These are phyloP conservation scores for Ips typographus DNA, from an alignment of 1,140 invertebrate species.

Conservation along the genomic window DNA sequence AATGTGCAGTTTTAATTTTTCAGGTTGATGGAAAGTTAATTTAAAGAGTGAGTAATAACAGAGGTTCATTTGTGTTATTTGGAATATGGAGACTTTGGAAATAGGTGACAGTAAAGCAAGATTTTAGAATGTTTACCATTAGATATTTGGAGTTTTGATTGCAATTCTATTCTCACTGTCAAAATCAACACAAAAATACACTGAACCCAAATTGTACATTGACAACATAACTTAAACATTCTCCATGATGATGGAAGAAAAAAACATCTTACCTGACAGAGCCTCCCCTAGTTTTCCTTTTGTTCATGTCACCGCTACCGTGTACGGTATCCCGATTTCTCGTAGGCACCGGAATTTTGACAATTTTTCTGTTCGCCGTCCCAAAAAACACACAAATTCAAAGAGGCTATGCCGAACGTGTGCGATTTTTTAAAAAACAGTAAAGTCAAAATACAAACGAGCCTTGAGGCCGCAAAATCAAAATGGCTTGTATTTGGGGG, in stretches of 20 bases:
- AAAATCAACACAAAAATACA: no score
- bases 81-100: no score
- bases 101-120: no score
- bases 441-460: conserved; percentile 9
- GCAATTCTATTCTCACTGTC: no score
- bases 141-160: no score
- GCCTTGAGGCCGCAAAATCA: conserved; percentile 42
- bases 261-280: conserved; percentile 53
- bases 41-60: no score
- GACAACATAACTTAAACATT: no score
- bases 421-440: conserved; percentile 1
- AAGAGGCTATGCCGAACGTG: conserved; percentile 24
- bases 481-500: conserved; percentile 45
- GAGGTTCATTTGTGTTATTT: no score
- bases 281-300: conserved; percentile 61
- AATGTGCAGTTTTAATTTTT: no score
- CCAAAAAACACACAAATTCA: conserved; percentile 21
- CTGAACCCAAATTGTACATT: no score
- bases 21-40: no score
- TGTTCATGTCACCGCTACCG: conserved; percentile 60
- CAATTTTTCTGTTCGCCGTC: conserved; percentile 36
- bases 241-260: not conserved
- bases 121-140: no score
- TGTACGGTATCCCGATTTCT: conserved; percentile 60
- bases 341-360: conserved; percentile 67